Base-by-base conservation (phyloP, 2,888 invertebrate genomes). In the Halocaridina rubra region DNA sequence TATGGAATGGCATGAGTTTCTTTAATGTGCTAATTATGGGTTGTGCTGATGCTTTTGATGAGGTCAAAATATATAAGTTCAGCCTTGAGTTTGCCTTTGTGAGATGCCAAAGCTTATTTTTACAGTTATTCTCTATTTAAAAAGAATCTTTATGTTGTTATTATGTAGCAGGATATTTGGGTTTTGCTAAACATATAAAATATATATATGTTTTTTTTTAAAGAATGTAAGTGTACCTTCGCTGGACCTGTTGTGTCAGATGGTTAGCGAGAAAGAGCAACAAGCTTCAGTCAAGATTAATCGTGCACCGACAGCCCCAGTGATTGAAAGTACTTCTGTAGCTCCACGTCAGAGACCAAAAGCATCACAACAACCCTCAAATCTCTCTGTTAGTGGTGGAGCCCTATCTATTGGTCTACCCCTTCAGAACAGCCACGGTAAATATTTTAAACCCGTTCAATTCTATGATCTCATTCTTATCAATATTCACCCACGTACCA, bases 341-440 rank as follows among this genome's bases (percentile, higher is more conserved):
- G 95, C 95, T 77, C 96, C 96, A 2, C 92, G 96, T 77, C 96
- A 96, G 90, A 92, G 96, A 89, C 96, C 96, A 10, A 96, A 96
- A 90, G 95, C 84, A 78, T 89, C 46, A 87, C 89, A 76, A 87
- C 88, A 46, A 77, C 77, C 81, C 39, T 88, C 46, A 84, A 87
- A 22, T 86, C 90, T 59, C 89, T 89, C n/a, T 19, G 61, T 64
- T 29, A 69, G 32, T 10, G 78, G 53, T 0, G 72, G 61, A 3
- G 39, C 72, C 5, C 89, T 90, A 32, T 90, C 91, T 53, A 71
- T 82, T 10, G 82, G 82, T 24, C 61, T 78, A 8, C 89, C 90
- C 57, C 90, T 90, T 76, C 90, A 90, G 8, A 59, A 33, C 71
- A 72, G 77, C 2, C 82, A 82, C 71, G 82, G 82, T 82, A 3